Evolutionary conservation across 2,797 vertebrate species (phyloP), one percentile per base, ranked within the genome.

Genomic region (Scolopax rusticola): DNA sequence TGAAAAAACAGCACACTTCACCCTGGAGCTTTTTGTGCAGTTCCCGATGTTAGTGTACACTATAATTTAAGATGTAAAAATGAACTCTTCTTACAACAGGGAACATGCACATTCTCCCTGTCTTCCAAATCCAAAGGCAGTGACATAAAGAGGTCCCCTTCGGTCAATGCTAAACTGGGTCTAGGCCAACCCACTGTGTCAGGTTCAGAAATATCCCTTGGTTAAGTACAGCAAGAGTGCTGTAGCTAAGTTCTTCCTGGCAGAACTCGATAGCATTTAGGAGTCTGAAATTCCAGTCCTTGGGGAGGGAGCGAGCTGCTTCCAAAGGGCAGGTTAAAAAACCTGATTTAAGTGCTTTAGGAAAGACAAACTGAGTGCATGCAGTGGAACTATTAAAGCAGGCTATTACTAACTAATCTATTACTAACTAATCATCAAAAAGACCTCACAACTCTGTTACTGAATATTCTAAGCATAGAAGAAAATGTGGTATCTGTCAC

Each of bases 181-280:
- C 30, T 69, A 28, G 33, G 40, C 86, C 61, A 83, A 2, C 36
- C 47, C 47, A 15, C 36, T 3, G 0, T 9, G 15, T 65, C 32
- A 30, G 20, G 16, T 78, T 68, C 40, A 54, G 54, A 81, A 61
- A 20, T 50, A 7, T 5, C 24, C 54, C 36, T 40, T n/a, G 50
- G 32, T 74, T 59, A 40, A 36, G 50, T 51, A 3, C 54, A 23
- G 57, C 33, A 61, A 16, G 25, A 82, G 16, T 41, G 67, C 11
- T 0, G 0, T 23, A 2, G 4, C 15, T 45, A 9, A 38, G 3
- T 53, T 67, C n/a, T 60, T 67, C 19, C 48, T 63, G 36, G 24
- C 3, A 10, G 78, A 47, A n/a, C 12, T 47, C 16, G 6, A n/a
- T 20, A 33, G 32, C 1, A 1, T 57, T 54, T 28, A 15, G 38